Evolutionary conservation across 2,888 invertebrate species (phyloP), one percentile per base, ranked within the genome.

Genomic region (Rhaphigaster nebulosa): DNA sequence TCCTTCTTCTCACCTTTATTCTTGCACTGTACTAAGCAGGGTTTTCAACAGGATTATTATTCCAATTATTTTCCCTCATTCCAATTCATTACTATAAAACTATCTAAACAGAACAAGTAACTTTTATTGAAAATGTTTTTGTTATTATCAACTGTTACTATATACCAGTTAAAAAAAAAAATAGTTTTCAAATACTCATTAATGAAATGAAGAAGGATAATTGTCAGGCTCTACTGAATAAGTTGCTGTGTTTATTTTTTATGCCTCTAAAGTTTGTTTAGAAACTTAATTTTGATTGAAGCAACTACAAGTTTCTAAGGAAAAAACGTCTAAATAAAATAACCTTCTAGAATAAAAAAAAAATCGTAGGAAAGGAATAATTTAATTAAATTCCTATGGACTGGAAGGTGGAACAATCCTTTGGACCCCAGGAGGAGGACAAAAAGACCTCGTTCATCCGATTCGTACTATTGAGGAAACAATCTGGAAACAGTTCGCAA

Each of bases 401-500:
- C 1, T 2, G 70, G 70, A 38, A 76, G 70, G 70, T 76, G 70
- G 70, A 76, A 76, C 70, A 76, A 76, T 34, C 70, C 70, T 29
- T 76, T 38, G 23, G 70, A 76, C 34, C 84, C 84, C n/a, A 23
- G n/a, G n/a, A 45, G 50, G 84, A 84, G 84, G 41, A 45, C 41
- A 84, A 84, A 80, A 84, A 84, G 84, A 84, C 84, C 38, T n/a
- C n/a, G 45, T 84, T 84, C 84, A 45, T n/a, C 84, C 20, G 45
- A n/a, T 26, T 84, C 84, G 70, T 76, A 34, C 38, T 38, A 76
- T 76, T 76, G 70, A 76, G 70, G 70, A 84, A 50, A 84, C 84
- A 84, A 84, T 84, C 45, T 84, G 34, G n/a, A 84, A 84, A 84
- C 84, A 84, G 84, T 84, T 84, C 26, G 84, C 45, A 84, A 84